Evolutionary conservation across 1,140 invertebrate genomes (phyloP).

Genomic region (Lepeophtheirus salmonis): DNA sequence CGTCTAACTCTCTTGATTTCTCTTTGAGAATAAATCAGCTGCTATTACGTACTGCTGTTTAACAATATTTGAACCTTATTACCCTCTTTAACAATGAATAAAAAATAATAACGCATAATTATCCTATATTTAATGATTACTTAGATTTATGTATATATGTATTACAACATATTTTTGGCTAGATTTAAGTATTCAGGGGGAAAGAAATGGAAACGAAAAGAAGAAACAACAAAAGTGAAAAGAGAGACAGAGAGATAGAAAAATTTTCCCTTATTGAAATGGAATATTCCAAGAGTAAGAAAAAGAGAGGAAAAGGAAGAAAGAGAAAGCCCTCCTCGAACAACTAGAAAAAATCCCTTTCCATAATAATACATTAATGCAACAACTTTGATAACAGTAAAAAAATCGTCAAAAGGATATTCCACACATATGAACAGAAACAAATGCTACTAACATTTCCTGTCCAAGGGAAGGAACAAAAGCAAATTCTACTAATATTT

Average conservation of each 20-base stretch:
- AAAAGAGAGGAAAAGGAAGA: not conserved
- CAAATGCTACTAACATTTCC: no score
- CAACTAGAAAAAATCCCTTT: no score
- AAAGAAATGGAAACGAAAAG: no score
- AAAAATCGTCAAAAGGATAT: no score
- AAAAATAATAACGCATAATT: not conserved
- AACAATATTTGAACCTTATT: not conserved
- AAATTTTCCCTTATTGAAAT: not conserved
- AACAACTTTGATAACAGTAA: no score
- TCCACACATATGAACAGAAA: no score
- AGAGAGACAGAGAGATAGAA: no score
- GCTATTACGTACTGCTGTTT: not conserved
- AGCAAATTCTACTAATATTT: no score
- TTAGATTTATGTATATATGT: not conserved
- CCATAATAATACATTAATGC: no score
- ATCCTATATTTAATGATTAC: no score
- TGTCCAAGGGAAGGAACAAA: no score
- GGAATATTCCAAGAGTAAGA: not conserved
- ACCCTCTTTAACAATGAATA: not conserved
- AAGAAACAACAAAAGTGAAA: not conserved
- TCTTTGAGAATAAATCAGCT: not conserved
- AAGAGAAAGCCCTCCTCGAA: not conserved
- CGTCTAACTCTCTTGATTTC: not conserved
- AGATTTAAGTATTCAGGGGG: not conserved
- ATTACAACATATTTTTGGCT: not conserved